Percentiles rank a stretch among this genome's conserved stretches.
Evolutionary conservation across 2,113 vertebrate genomes (phyloP).

Genomic region (Leuciscus idus): DNA sequence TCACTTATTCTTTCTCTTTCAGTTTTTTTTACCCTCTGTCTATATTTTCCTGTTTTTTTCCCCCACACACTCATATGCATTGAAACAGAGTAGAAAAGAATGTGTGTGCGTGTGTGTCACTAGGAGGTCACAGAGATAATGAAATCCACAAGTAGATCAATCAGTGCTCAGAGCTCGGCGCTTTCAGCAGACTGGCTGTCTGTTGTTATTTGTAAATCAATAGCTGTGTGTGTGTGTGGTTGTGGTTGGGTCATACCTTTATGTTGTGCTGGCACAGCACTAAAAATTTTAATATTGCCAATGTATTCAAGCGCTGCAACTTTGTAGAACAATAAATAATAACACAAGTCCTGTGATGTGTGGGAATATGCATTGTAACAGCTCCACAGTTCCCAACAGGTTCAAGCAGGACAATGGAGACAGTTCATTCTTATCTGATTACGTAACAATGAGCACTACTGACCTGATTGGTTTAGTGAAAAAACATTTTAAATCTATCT

Average conservation of each 20-base stretch:
- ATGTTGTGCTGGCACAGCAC: background rate
- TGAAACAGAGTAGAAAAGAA: background rate
- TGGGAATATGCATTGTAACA: background rate
- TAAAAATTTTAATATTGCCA: background rate
- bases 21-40: background rate
- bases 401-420: background rate
- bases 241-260: slow-evolving; percentile 15
- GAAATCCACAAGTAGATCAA: slow-evolving; percentile 40
- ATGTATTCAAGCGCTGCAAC: background rate
- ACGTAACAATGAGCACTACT: background rate
- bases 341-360: slow-evolving; percentile 8
- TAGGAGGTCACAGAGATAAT: slow-evolving; percentile 39
- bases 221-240: background rate
- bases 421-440: background rate
- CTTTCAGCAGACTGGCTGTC: slow-evolving; percentile 44
- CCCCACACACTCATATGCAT: background rate
- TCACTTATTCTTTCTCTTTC: slow-evolving; percentile 13
- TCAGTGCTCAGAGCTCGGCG: slow-evolving; percentile 26
- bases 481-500: background rate
- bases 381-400: background rate
- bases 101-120: slow-evolving; percentile 3
- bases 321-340: slow-evolving; percentile 17
- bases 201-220: slow-evolving; percentile 35
- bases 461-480: background rate
- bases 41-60: slow-evolving; percentile 10